Evolutionary conservation across 1,140 invertebrate species (phyloP).

Genomic region (Zaprionus davidi): DNA sequence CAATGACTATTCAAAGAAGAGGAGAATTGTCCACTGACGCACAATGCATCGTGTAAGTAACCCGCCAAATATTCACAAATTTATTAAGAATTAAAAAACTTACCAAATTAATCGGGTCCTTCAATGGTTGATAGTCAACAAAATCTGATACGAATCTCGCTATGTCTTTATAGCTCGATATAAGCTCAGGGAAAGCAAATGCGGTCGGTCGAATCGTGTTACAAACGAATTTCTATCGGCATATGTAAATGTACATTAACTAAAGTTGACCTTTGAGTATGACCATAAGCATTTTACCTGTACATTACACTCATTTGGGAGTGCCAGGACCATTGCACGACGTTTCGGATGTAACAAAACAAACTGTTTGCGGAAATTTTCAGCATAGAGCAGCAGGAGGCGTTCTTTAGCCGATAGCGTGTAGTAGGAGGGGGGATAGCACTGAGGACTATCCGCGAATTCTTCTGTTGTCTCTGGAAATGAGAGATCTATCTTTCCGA

Average conservation of each 20-base stretch:
- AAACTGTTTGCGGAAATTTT: slow-evolving; percentile 94
- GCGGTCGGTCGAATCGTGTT: slow-evolving; percentile 87
- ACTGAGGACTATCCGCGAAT: slow-evolving; percentile 57
- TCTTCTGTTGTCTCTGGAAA: slow-evolving; percentile 70
- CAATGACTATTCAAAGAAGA: no score
- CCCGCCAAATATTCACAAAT: not conserved
- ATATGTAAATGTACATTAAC: not conserved
- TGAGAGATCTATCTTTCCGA: slow-evolving; percentile 73
- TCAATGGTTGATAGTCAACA: slow-evolving; percentile 86
- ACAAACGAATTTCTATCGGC: slow-evolving; percentile 87
- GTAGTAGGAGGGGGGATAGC: slow-evolving; percentile 90
- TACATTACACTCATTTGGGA: slow-evolving; percentile 92
- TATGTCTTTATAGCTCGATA: slow-evolving; percentile 85
- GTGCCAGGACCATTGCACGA: slow-evolving; percentile 90
- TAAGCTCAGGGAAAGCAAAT: slow-evolving; percentile 85
- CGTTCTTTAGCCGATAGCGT: slow-evolving; percentile 91
- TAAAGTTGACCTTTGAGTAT: not conserved
- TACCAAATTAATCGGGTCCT: slow-evolving; percentile 85
- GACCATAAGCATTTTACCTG: slow-evolving; percentile 85
- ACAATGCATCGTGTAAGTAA: no score
- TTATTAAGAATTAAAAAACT: slow-evolving; percentile 57
- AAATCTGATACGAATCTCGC: slow-evolving; percentile 87
- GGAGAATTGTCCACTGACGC: no score
- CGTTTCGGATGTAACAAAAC: slow-evolving; percentile 86
- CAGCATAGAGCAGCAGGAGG: slow-evolving; percentile 89